Evolutionary conservation across 2,113 vertebrate genomes (phyloP).

Genomic region (Tapirus terrestris): DNA sequence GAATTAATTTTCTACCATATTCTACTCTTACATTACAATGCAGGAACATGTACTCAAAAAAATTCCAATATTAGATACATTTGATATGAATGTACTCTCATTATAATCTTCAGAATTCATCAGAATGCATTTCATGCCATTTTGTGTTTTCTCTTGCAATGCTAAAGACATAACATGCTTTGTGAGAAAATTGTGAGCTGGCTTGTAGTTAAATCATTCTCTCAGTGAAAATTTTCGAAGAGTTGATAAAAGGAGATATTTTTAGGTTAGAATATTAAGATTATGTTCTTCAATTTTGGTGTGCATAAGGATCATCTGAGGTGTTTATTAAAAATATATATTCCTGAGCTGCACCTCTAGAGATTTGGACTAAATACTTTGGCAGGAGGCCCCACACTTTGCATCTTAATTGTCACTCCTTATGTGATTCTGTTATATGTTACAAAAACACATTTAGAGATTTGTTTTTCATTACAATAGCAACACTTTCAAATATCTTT

Average conservation of each 20-base stretch:
- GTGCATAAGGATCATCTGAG: not conserved
- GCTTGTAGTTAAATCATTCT: conserved; percentile 43
- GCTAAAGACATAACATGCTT: not conserved
- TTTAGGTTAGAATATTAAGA: conserved; percentile 32
- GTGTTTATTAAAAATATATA: not conserved
- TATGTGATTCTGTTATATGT: not conserved
- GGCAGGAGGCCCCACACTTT: not conserved
- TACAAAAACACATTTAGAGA: not conserved
- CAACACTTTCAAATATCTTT: not conserved
- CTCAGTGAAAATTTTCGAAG: conserved; percentile 1
- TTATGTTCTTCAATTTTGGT: not conserved
- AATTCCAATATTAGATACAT: conserved; percentile 24
- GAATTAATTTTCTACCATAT: conserved; percentile 66
- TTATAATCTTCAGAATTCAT: conserved; percentile 59
- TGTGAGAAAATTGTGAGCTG: conserved; percentile 54
- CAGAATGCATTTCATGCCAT: conserved; percentile 50
- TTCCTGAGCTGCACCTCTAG: not conserved
- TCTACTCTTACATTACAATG: conserved; percentile 58
- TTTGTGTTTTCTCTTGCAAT: conserved; percentile 56
- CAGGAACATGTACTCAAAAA: conserved; percentile 50
- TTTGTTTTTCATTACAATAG: not conserved
- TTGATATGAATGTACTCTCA: conserved; percentile 19
- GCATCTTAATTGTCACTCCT: not conserved
- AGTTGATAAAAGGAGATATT: not conserved
- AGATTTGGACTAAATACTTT: not conserved